These are phyloP conservation scores for Melieria picta DNA, from an alignment of 2,888 invertebrate species.

Conservation along the genomic window DNA sequence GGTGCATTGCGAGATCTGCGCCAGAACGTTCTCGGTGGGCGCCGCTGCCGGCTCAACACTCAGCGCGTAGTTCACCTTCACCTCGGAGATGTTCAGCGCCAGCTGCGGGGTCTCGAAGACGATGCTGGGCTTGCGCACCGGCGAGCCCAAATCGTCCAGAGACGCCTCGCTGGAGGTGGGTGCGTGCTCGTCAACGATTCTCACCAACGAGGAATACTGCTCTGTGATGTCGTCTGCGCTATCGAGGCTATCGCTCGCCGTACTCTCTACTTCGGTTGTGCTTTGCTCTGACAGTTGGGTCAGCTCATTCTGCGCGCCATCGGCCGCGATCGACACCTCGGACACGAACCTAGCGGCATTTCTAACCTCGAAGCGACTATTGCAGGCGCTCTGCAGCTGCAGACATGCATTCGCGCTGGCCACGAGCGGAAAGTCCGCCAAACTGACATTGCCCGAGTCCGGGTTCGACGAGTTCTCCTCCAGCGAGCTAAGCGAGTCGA, in stretches of 20 bases:
- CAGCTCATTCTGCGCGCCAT: background rate
- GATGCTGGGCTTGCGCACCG: slow-evolving; percentile 48
- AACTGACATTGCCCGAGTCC: slow-evolving; percentile 64
- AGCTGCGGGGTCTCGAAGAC: slow-evolving; percentile 59
- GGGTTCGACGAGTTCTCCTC: slow-evolving; percentile 62
- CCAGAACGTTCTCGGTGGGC: background rate
- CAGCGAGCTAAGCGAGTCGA: slow-evolving; percentile 59
- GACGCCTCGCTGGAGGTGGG: slow-evolving; percentile 14
- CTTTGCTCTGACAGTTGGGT: slow-evolving; percentile 19
- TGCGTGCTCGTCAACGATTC: slow-evolving; percentile 24
- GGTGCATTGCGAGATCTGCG: slow-evolving; percentile 27
- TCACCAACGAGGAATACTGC: too few relatives aligned
- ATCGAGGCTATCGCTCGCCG: slow-evolving; percentile 25
- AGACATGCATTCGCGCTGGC: slow-evolving; percentile 53
- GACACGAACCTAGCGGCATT: slow-evolving; percentile 41
- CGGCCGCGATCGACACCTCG: slow-evolving; percentile 50
- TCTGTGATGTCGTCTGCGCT: slow-evolving; percentile 26
- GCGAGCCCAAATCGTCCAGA: background rate
- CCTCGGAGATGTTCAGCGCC: slow-evolving; percentile 56
- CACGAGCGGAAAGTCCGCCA: slow-evolving; percentile 59
- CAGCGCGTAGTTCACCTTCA: slow-evolving; percentile 53
- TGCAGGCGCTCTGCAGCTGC: slow-evolving; percentile 56
- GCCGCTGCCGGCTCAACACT: background rate
- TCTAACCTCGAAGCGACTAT: slow-evolving; percentile 59
- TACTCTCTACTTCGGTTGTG: slow-evolving; percentile 30